phyloP scores from a whole-genome alignment of 2,113 vertebrate species.

The Grantiella picta region DNA sequence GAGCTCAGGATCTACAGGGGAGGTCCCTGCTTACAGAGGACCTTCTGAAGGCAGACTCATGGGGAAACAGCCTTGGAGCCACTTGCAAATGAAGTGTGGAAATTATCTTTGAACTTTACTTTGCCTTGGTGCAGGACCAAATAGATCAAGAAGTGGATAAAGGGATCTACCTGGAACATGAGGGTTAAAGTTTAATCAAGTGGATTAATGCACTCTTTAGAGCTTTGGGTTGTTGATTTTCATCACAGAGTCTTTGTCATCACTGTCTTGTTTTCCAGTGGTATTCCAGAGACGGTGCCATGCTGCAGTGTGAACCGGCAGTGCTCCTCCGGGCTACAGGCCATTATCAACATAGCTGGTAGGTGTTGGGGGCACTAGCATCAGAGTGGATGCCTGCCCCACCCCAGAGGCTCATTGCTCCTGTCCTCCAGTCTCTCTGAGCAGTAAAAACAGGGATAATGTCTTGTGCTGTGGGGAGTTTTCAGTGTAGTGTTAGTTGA shows the following conservation, averaged over 20 bases:
- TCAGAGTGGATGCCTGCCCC: fast-evolving
- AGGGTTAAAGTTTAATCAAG: not conserved
- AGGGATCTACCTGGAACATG: not conserved
- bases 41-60: not conserved
- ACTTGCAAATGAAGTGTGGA: not conserved
- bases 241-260: not conserved
- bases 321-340: conserved; percentile 92
- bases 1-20: fast-evolving
- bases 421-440: not conserved
- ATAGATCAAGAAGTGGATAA: not conserved
- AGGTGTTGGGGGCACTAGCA: not conserved
- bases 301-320: conserved; percentile 85
- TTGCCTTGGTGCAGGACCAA: not conserved
- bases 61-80: not conserved
- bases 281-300: conserved; percentile 87
- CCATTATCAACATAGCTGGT: conserved; percentile 90
- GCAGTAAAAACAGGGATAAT: not conserved
- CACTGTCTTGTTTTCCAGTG: conserved; percentile 63
- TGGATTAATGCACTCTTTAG: not conserved
- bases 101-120: not conserved
- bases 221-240: not conserved
- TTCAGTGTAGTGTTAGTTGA: not conserved
- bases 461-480: not conserved
- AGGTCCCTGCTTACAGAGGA: not conserved
- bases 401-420: not conserved